These are phyloP conservation scores for Typhlichthys eigenmanni DNA, from an alignment of 2,797 vertebrate species.

Conservation along the genomic window DNA sequence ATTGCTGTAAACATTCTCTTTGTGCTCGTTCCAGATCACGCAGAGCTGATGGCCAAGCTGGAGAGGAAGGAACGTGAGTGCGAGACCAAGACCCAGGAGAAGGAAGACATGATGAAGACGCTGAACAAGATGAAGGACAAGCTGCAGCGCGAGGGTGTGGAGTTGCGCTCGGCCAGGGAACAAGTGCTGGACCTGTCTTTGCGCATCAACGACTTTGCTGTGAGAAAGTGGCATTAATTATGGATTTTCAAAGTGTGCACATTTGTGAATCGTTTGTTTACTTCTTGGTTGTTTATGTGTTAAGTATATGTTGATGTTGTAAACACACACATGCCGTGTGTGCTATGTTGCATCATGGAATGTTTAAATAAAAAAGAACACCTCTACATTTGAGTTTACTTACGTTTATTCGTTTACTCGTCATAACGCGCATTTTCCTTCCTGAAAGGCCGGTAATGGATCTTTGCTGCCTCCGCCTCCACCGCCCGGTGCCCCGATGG, in stretches of 20 bases:
- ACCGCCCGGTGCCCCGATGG: slow-evolving; percentile 83
- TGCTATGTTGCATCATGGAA: no score
- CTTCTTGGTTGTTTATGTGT: no score
- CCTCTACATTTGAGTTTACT: no score
- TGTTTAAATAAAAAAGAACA: no score
- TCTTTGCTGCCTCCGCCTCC: slow-evolving; percentile 81
- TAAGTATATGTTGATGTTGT: no score
- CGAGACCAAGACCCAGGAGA: slow-evolving; percentile 93
- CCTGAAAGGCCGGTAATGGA: slow-evolving; percentile 72
- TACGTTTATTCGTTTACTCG: no score
- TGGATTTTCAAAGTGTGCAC: not conserved
- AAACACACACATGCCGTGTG: no score
- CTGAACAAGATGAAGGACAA: slow-evolving; percentile 99
- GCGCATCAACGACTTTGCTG: slow-evolving; percentile 86
- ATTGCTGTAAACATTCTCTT: no score
- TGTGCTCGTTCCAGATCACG: slow-evolving; percentile 77
- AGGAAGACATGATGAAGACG: slow-evolving; percentile 98
- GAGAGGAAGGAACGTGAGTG: slow-evolving; percentile 95
- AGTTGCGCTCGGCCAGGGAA: slow-evolving; percentile 89
- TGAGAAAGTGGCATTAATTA: slow-evolving; percentile 59
- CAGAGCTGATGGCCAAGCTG: slow-evolving; percentile 84
- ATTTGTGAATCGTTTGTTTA: no score
- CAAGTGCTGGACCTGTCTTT: slow-evolving; percentile 88
- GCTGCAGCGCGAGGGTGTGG: slow-evolving; percentile 90
- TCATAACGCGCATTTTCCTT: slow-evolving; percentile 1